Conservation (phyloP, 2,113 vertebrate genomes). For the Cynocephalus volans region DNA sequence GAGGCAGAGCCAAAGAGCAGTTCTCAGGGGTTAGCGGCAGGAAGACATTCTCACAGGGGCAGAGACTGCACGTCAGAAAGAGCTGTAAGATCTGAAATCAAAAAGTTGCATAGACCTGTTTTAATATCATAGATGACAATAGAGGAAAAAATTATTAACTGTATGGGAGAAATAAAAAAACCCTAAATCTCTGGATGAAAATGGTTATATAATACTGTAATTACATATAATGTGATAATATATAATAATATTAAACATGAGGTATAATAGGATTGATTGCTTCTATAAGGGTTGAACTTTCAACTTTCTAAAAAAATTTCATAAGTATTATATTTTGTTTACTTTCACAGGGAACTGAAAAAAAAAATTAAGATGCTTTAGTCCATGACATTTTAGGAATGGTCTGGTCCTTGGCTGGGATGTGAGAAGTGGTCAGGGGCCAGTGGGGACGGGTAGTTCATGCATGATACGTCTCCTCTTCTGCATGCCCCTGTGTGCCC, state of each 20-base stretch:
- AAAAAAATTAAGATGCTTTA: not conserved
- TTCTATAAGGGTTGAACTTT: not conserved
- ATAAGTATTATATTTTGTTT: not conserved
- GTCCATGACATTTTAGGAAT: not conserved
- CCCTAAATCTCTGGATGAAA: not conserved
- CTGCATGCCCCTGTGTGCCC: fast-evolving
- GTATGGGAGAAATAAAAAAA: not conserved
- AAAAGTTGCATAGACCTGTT: not conserved
- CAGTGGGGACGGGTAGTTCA: not conserved
- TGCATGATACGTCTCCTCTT: too few relatives aligned
- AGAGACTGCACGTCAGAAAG: not conserved
- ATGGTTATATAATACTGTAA: not conserved
- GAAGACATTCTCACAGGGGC: not conserved
- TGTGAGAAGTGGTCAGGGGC: not conserved
- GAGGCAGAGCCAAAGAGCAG: not conserved
- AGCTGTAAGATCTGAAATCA: not conserved
- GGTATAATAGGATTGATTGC: not conserved
- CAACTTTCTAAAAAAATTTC: not conserved
- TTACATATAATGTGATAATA: not conserved
- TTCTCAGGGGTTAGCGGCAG: fast-evolving
- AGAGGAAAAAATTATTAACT: not conserved
- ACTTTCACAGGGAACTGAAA: not conserved
- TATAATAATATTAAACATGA: not conserved
- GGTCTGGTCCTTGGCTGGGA: not conserved
- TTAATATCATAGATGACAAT: not conserved